Evolutionary conservation across 2,888 invertebrate genomes (phyloP).

Genomic region (Cataglyphis altisquamis): DNA sequence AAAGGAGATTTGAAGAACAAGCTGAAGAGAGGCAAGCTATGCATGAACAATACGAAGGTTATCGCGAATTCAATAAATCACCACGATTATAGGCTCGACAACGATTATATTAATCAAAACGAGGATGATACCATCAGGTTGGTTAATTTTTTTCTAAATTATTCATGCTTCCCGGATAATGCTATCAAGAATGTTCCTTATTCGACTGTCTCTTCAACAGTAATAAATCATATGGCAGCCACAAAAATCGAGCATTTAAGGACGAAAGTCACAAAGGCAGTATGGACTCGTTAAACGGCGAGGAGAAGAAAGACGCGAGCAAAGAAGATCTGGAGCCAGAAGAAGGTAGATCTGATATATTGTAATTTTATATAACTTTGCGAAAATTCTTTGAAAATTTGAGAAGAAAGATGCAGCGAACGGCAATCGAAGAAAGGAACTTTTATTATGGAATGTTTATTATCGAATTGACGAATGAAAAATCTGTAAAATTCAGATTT

Average conservation of each 20-base stretch:
- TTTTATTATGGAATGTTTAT: background rate
- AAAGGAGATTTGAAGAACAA: constrained; percentile 93
- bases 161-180: background rate
- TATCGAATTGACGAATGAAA: background rate
- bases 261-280: constrained; percentile 97
- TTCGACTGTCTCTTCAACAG: constrained; percentile 86
- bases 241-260: constrained; percentile 95
- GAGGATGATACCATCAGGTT: constrained; percentile 87
- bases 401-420: background rate
- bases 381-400: background rate
- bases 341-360: constrained; percentile 84
- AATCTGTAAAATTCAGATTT: constrained; percentile 80
- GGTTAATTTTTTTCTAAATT: constrained; percentile 14
- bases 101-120: constrained; percentile 91
- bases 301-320: constrained; percentile 95
- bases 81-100: constrained; percentile 92
- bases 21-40: constrained; percentile 93
- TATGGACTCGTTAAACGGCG: constrained; percentile 93
- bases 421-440: background rate
- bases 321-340: constrained; percentile 96
- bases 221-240: constrained; percentile 97
- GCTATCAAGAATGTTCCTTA: background rate
- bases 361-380: background rate
- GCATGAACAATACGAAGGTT: constrained; percentile 92
- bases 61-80: constrained; percentile 94